A percentile compares a stretch with the other conserved stretches of the same genome.
Evolutionary conservation across 2,797 vertebrate genomes (phyloP).

Genomic region (Buceros bicornis): DNA sequence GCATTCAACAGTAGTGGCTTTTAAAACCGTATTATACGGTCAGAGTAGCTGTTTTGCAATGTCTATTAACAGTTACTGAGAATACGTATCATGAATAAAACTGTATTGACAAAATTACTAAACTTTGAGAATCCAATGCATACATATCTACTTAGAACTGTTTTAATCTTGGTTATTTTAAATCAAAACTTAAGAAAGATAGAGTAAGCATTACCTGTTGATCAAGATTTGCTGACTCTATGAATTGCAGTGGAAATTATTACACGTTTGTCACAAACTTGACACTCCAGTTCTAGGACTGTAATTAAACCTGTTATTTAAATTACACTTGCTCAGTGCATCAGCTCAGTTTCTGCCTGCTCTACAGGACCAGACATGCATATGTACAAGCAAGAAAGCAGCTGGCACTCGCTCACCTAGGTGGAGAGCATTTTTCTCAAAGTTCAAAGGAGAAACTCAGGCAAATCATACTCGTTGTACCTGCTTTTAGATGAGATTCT

Average conservation of each 20-base stretch:
- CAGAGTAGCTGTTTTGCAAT: not conserved
- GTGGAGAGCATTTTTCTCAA: constrained; percentile 44
- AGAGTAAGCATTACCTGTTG: constrained; percentile 27
- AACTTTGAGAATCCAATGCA: not conserved
- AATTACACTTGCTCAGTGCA: constrained; percentile 37
- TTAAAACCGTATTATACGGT: not conserved
- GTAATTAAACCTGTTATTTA: constrained; percentile 51
- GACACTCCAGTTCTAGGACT: constrained; percentile 43
- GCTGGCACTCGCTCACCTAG: constrained; percentile 6
- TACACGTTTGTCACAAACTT: constrained; percentile 8
- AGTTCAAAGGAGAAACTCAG: constrained; percentile 62
- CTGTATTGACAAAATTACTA: not conserved
- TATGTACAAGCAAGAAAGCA: not conserved
- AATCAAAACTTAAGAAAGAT: constrained; percentile 29
- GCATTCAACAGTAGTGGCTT: not conserved
- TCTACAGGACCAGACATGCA: constrained; percentile 22
- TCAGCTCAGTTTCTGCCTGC: constrained; percentile 41
- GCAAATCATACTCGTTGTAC: constrained; percentile 39
- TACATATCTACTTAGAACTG: not conserved
- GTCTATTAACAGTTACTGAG: not conserved
- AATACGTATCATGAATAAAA: not conserved
- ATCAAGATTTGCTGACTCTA: constrained; percentile 57
- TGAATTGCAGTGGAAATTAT: constrained; percentile 21
- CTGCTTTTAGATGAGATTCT: constrained; percentile 22
- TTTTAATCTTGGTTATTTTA: constrained; percentile 11